Evolutionary conservation across 2,797 vertebrate species (phyloP).

Genomic region (Gorsachius magnificus): DNA sequence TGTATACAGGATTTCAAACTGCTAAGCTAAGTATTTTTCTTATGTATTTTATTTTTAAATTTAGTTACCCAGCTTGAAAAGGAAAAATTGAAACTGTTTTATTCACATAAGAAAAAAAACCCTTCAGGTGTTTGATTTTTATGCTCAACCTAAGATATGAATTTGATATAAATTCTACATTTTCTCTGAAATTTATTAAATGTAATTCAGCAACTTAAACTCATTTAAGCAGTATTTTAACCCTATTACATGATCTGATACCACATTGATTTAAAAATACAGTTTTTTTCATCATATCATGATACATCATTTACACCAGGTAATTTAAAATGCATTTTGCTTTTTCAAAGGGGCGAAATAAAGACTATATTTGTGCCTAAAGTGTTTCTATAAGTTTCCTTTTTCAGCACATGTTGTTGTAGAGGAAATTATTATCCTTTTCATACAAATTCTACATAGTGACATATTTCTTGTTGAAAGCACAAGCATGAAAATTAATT

Average conservation of each 20-base stretch:
- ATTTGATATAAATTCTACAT: neutral
- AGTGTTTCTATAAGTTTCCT: neutral
- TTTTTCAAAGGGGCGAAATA: neutral
- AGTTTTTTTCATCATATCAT: neutral
- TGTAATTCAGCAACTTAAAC: neutral
- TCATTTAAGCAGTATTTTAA: constrained; percentile 26
- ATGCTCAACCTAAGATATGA: neutral
- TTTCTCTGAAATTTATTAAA: neutral
- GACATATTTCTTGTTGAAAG: constrained; percentile 21
- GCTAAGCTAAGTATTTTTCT: neutral
- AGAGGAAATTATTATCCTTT: neutral
- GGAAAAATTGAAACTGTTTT: neutral
- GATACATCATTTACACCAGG: neutral
- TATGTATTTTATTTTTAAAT: neutral
- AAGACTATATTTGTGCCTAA: neutral
- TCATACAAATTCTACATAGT: neutral
- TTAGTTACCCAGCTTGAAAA: neutral
- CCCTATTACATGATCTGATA: constrained; percentile 1
- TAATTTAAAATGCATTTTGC: neutral
- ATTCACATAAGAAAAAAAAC: neutral
- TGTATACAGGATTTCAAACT: neutral
- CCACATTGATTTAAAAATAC: neutral
- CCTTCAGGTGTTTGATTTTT: neutral
- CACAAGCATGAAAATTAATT: constrained; percentile 5
- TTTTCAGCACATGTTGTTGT: neutral